These are phyloP conservation scores for Dynastes maya DNA, from an alignment of 2,888 invertebrate species.

Conservation along the genomic window DNA sequence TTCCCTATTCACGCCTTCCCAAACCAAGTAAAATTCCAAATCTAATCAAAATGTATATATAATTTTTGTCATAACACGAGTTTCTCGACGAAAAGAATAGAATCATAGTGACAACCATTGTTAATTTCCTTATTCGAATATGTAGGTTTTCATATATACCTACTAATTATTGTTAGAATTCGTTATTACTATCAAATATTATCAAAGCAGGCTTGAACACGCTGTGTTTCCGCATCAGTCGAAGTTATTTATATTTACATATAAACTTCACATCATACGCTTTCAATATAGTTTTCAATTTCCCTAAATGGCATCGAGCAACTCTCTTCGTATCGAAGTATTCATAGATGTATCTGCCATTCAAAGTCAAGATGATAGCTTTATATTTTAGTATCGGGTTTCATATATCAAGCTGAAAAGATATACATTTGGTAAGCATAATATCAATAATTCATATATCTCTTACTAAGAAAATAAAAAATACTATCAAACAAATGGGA, in stretches of 20 bases:
- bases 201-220: background rate
- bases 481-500: background rate
- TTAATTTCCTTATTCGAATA: background rate
- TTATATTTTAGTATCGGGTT: background rate
- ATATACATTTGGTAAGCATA: background rate
- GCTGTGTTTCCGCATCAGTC: background rate
- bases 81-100: too few relatives aligned
- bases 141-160: background rate
- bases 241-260: background rate
- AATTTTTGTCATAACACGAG: too few relatives aligned
- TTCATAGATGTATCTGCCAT: background rate
- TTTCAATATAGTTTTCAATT: background rate
- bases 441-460: conserved; percentile 8
- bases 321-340: background rate
- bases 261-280: background rate
- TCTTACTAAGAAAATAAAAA: conserved; percentile 1
- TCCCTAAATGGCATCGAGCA: background rate
- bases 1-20: too few relatives aligned
- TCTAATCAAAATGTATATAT: too few relatives aligned
- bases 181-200: background rate
- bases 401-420: background rate
- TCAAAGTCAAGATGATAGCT: background rate
- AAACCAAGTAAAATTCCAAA: too few relatives aligned
- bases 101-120: too few relatives aligned
- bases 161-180: background rate